Evolutionary conservation across 1,140 invertebrate species (phyloP), one percentile per base, ranked within the genome.

Genomic region (Colletes gigas): DNA sequence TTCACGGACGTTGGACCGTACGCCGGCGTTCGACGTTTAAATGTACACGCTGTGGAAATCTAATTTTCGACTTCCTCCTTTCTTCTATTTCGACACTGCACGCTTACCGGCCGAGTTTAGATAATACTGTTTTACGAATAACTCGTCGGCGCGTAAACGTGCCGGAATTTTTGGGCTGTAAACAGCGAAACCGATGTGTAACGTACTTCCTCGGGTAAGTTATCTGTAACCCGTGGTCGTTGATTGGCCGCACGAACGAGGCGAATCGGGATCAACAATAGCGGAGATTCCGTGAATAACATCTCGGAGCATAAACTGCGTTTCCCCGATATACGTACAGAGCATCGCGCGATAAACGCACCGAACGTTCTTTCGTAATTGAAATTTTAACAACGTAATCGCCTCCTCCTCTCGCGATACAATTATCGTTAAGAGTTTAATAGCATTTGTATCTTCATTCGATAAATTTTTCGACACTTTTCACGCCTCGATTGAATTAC

Each of bases 181-280:
- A 52, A 63, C 39, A 19, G 50, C 8, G 60, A 7, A 39, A 62
- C 10, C 3, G 10, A 62, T 30, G 57, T 21, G 54, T 57, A 57
- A 59, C 57, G 5, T 55, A 52, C 71, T 39, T 8, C 21, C 52
- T 3, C 4, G 15, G 60, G 60, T 65, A 65, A 74, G 47, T 74
- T 41, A n/a, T 41, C 17, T 54, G 17, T 10, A 17, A 54, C 4
- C 59, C 30, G 59, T 50, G 71, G 17, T 17, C n/a, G 47, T 17
- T 74, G 63, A 74, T 74, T 39, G 59, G 10, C 47, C 57, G 21
- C 21, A 39, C 59, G 21, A 65, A 74, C 72, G 72, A 65, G 60
- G 41, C 39, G 41, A 65, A 74, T 65, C 47, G 50, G n/a, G 30
- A 30, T 17, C 3, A 47, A 54, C 47, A 44, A 41, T 21, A 19